Evolutionary conservation across 2,797 vertebrate species (phyloP).

Genomic region (Sebastiscus albofasciatus): DNA sequence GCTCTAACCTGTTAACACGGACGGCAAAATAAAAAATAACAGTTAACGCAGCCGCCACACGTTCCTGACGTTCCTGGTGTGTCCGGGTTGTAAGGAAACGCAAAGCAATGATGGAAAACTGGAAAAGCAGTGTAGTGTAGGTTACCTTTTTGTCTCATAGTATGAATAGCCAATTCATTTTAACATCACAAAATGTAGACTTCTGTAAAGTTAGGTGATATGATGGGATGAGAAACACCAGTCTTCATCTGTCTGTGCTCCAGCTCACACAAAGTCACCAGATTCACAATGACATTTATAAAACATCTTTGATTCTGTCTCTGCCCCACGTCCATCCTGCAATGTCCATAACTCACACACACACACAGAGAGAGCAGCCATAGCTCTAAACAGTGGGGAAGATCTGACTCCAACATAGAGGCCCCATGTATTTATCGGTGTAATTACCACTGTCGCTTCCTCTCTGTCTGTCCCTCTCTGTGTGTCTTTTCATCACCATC

Average conservation of each 20-base stretch:
- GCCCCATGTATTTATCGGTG: conserved; percentile 27
- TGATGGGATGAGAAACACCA: no score
- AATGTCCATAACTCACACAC: not conserved
- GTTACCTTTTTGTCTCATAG: not conserved
- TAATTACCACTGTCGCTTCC: conserved; percentile 25
- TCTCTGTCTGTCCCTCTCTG: conserved; percentile 7
- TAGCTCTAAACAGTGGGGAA: not conserved
- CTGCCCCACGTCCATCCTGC: not conserved
- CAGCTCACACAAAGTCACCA: not conserved
- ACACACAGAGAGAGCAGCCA: not conserved
- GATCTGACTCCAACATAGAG: not conserved
- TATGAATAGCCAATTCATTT: not conserved
- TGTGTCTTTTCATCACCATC: conserved; percentile 27
- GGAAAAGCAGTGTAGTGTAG: no score
- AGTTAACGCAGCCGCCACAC: no score
- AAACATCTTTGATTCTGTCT: not conserved
- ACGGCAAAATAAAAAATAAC: no score
- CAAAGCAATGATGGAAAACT: no score
- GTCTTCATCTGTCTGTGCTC: not conserved
- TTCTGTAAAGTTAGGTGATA: not conserved
- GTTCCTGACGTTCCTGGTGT: no score
- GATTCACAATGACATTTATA: not conserved
- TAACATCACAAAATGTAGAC: no score
- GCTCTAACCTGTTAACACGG: no score
- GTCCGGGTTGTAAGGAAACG: no score